Base-by-base conservation (phyloP, 2,888 invertebrate species). In the Callyntrura sp. region DNA sequence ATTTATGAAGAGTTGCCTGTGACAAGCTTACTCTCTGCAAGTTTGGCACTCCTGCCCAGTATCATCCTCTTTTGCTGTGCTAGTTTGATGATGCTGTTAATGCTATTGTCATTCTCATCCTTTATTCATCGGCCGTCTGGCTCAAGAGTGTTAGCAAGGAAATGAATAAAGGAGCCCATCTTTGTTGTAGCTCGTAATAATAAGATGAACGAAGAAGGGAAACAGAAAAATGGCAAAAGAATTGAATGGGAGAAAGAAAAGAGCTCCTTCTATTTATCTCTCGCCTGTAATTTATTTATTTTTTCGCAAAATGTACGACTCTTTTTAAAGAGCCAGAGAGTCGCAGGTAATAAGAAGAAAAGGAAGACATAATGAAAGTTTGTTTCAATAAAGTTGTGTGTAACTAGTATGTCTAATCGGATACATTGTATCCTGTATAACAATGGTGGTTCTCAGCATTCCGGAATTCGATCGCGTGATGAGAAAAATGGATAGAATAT, bases 21-120 rank as follows among this genome's bases (percentile, higher is more conserved):
- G 20, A 28, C 17, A 35, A 43, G 2, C 35, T 68, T 14, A 68
- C 28, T n/a, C 43, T 68, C 35, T 14, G 12, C 51, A n/a, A 12
- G 43, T 35, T 43, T 68, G n/a, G 76, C 55, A 51, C 11, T 51
- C 45, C 5, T 73, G 43, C 17, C n/a, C n/a, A n/a, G n/a, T 6
- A 43, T 17, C 5, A 35, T 45, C 14, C 14, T 65, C 12, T 8
- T 68, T 35, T 43, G 68, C 45, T 48, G 35, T 48, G 3, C 68
- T 20, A 45, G 57, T 45, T 45, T 73, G 68, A 68, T 48, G 48
- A 43, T 70, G 60, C 28, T 85, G 48, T 65, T 65, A 43, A 25
- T 86, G 23, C 85, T 51, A 65, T 86, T 86, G 78, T 79, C 48
- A 65, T 78, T 68, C 51, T 65, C 78, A 79, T 86, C 79, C 70